These are phyloP conservation scores for Brachyrhaphis roseni DNA, from an alignment of 2,797 vertebrate genomes.

Conservation along the genomic window DNA sequence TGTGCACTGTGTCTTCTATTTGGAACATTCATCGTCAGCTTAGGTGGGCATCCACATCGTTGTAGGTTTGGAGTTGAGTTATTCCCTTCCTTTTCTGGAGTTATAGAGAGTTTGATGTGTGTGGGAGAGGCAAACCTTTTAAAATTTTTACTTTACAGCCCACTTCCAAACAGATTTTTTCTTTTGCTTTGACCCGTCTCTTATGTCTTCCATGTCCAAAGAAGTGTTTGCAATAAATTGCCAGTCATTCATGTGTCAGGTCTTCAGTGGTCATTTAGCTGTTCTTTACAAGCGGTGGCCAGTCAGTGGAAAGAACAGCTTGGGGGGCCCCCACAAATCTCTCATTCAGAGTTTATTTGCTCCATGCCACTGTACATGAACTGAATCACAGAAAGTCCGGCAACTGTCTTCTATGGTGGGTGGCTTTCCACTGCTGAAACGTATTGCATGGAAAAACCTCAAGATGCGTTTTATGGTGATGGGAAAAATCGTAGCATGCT, in stretches of 20 bases:
- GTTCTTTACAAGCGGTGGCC: slow-evolving; percentile 22
- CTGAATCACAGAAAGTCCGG: slow-evolving; percentile 46
- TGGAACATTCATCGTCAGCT: too few species aligned
- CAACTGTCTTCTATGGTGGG: slow-evolving; percentile 54
- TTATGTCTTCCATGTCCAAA: neutral
- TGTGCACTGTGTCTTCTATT: too few species aligned
- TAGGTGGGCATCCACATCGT: too few species aligned
- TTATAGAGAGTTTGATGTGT: neutral
- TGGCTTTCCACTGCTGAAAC: slow-evolving; percentile 51
- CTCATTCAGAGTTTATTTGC: slow-evolving; percentile 69
- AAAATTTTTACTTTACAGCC: neutral
- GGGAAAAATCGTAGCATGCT: slow-evolving; percentile 15
- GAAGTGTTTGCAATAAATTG: slow-evolving; percentile 31
- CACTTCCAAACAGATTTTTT: slow-evolving; percentile 6
- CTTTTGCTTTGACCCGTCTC: neutral
- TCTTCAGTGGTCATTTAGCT: slow-evolving; percentile 25
- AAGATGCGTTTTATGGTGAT: slow-evolving; percentile 27
- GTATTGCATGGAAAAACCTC: slow-evolving; percentile 31
- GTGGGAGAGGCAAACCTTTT: neutral
- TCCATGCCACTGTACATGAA: slow-evolving; percentile 57
- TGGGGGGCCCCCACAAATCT: slow-evolving; percentile 71
- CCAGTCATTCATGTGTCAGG: slow-evolving; percentile 9
- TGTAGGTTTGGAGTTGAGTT: too few species aligned
- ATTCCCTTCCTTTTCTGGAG: too few species aligned
- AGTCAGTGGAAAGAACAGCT: slow-evolving; percentile 40